These are phyloP conservation scores for Hemitrygon akajei DNA, from an alignment of 2,797 vertebrate genomes.

Conservation along the genomic window DNA sequence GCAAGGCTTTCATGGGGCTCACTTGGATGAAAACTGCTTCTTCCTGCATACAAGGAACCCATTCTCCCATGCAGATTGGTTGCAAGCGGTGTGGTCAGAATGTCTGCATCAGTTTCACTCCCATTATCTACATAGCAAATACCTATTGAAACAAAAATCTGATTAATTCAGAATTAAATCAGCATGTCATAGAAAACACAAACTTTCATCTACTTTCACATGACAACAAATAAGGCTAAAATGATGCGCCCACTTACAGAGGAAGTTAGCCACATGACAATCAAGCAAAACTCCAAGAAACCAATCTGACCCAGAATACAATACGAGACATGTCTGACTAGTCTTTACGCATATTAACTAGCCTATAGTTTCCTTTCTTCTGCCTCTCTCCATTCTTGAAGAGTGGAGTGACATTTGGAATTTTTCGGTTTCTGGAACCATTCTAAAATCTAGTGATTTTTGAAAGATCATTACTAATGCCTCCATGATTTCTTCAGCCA, in stretches of 20 bases:
- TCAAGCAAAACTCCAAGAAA: background rate
- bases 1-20: constrained; percentile 56
- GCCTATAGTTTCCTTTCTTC: no score
- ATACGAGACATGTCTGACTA: background rate
- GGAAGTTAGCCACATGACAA: background rate
- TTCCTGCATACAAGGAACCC: constrained; percentile 62
- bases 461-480: no score
- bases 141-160: constrained; percentile 43
- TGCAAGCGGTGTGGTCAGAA: constrained; percentile 42
- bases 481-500: no score
- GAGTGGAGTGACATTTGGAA: no score
- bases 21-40: constrained; percentile 62
- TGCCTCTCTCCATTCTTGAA: no score
- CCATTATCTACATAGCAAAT: constrained; percentile 65
- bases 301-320: background rate
- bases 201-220: background rate
- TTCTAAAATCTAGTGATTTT: no score
- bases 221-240: background rate
- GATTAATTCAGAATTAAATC: background rate
- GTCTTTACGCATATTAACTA: background rate
- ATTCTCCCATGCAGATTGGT: constrained; percentile 46
- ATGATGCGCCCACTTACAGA: background rate
- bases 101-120: constrained; percentile 63
- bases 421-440: no score
- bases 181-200: background rate